Conservation (phyloP, 2,113 vertebrate species). For the Zapornia atra region DNA sequence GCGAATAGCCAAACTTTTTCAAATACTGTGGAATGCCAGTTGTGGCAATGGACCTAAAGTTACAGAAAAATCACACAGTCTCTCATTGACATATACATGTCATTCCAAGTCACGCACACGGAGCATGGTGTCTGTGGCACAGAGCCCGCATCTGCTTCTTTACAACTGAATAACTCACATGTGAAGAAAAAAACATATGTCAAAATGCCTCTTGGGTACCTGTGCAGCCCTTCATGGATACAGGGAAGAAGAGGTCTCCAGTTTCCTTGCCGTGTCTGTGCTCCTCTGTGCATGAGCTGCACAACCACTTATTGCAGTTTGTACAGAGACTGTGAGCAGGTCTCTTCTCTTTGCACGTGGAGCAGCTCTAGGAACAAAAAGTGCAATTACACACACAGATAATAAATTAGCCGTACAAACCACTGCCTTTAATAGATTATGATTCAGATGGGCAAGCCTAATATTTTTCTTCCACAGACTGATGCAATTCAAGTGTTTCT, state of each 20-base stretch:
- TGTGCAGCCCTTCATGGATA: constrained; percentile 70
- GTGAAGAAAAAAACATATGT: background rate
- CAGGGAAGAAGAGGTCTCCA: constrained; percentile 58
- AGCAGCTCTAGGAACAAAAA: constrained; percentile 75
- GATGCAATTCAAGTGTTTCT: background rate
- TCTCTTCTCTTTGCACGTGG: constrained; percentile 77
- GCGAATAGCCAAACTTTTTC: background rate
- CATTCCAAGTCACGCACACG: background rate
- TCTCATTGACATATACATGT: fast-evolving
- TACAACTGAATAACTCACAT: fast-evolving
- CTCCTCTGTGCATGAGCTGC: constrained; percentile 80
- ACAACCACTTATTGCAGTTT: constrained; percentile 81
- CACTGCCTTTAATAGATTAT: background rate
- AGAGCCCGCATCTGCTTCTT: background rate
- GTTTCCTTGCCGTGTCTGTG: constrained; percentile 65
- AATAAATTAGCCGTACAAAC: background rate
- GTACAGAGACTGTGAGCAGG: constrained; percentile 82
- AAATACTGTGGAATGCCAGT: background rate
- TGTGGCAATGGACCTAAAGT: background rate
- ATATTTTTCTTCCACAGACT: background rate
- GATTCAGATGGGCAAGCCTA: background rate
- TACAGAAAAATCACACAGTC: background rate
- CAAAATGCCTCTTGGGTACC: constrained; percentile 39
- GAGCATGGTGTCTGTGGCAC: background rate
- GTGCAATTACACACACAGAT: background rate